Conservation (phyloP, 2,113 vertebrate genomes). For the Solea senegalensis region DNA sequence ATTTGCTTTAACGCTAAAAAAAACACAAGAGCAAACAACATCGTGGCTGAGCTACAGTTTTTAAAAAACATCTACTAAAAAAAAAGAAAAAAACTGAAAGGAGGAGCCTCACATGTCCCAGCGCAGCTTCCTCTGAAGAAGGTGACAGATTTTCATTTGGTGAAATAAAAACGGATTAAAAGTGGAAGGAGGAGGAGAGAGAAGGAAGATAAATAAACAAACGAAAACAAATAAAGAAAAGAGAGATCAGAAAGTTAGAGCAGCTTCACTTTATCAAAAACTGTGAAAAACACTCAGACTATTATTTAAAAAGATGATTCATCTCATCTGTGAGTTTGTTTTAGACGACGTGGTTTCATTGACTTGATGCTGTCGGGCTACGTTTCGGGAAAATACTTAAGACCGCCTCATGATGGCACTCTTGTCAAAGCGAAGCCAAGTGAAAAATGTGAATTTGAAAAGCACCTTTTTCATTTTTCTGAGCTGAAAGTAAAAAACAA, state of each 20-base stretch:
- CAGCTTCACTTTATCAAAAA: slow-evolving; percentile 16
- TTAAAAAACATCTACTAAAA: slow-evolving; percentile 9
- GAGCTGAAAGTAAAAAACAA: too few relatives aligned
- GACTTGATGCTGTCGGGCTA: too few relatives aligned
- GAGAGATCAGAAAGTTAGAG: slow-evolving; percentile 46
- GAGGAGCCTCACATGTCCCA: slow-evolving; percentile 75
- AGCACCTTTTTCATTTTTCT: too few relatives aligned
- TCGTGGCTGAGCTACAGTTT: background rate
- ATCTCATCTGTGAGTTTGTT: too few relatives aligned
- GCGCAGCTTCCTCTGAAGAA: slow-evolving; percentile 84
- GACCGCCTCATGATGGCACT: too few relatives aligned
- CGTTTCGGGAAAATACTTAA: too few relatives aligned
- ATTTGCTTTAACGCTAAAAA: background rate
- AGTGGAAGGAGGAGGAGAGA: background rate
- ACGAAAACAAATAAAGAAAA: slow-evolving; percentile 3
- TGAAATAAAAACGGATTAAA: slow-evolving; percentile 27
- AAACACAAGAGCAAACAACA: background rate
- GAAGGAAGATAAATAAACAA: slow-evolving; percentile 4
- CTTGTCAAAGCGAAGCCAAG: too few relatives aligned
- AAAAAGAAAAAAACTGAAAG: slow-evolving; percentile 45
- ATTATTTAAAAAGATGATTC: background rate
- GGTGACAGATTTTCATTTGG: slow-evolving; percentile 57
- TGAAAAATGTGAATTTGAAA: too few relatives aligned
- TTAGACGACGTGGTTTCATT: too few relatives aligned
- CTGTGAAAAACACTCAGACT: background rate